Percentiles rank a stretch among this genome's conserved stretches.
These are phyloP conservation scores for Orchesella cincta DNA, from an alignment of 1,140 invertebrate species.

Conservation along the genomic window DNA sequence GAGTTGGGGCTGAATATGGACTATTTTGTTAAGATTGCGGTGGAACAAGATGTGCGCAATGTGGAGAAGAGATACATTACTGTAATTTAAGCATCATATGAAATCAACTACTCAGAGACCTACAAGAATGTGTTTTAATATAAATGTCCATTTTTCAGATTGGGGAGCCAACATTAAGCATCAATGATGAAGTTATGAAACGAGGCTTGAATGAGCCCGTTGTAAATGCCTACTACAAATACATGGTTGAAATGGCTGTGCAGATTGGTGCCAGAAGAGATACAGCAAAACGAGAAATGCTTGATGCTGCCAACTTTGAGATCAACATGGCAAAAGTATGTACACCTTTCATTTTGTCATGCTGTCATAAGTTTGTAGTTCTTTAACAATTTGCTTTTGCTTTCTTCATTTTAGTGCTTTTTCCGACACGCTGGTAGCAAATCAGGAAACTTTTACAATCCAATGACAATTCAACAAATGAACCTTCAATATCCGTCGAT, in stretches of 20 bases:
- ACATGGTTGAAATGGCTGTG: slow-evolving; percentile 56
- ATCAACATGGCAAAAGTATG: slow-evolving; percentile 56
- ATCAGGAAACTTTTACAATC: not conserved
- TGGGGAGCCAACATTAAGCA: slow-evolving; percentile 60
- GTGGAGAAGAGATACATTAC: not conserved
- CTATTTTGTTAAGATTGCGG: slow-evolving; percentile 56
- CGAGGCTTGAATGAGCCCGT: slow-evolving; percentile 53
- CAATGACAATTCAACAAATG: slow-evolving; percentile 33
- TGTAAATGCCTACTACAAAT: slow-evolving; percentile 54
- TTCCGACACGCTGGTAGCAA: not conserved
- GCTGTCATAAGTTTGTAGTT: no score
- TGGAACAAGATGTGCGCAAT: slow-evolving; percentile 56
- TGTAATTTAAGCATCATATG: not conserved
- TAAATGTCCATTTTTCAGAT: slow-evolving; percentile 48
- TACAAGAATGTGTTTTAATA: not conserved
- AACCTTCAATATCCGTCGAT: not conserved
- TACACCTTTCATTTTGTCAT: not conserved
- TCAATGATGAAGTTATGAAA: slow-evolving; percentile 59
- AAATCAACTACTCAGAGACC: not conserved
- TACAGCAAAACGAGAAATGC: slow-evolving; percentile 55
- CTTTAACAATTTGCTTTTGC: no score
- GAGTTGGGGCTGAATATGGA: slow-evolving; percentile 54
- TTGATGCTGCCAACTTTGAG: slow-evolving; percentile 61
- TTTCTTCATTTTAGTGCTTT: slow-evolving; percentile 35
- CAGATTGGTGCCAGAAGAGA: slow-evolving; percentile 56